Base-by-base conservation (phyloP, 2,888 invertebrate species). In the Cephonodes hylas region DNA sequence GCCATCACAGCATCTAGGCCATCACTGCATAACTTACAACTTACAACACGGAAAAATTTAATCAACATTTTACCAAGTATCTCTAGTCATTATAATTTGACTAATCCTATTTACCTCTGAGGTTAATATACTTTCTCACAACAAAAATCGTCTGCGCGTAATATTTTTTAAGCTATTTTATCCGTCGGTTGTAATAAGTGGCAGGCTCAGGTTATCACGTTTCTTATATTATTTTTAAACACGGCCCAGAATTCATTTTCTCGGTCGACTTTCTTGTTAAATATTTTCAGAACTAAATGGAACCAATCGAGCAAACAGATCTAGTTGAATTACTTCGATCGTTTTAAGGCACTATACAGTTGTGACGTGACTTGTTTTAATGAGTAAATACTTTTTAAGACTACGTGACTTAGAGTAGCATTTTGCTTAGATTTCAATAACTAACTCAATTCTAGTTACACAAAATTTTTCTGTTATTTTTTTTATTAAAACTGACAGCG, bases 221-320 rank as follows among this genome's bases (percentile, higher is more conserved):
- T 46, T 25, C 45, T n/a, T 13, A 61, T 22, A 61, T 38, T 58
- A 46, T 61, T 61, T 59, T 58, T 46, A 46, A 42, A 46, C 38
- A 58, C 57, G 22, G 1, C 58, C 58, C 38, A 34, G 46, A 61
- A 58, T 61, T 46, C 58, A 61, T 61, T 61, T 58, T n/a, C 45
- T 31, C 15, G n/a, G 6, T 8, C 15, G 23, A 45, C 34, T 59
- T 59, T 53, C 53, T 23, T 25, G 1, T 20, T 46, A 53, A 3
- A 13, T 42, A 6, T 42, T 42, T 25, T 31, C 15, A 22, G 23
- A 18, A 59, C 27, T 59, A 42, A 42, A 34, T 58, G 13, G 10
- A 13, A 27, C 27, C 8, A 42, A 38, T 42, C 42, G 13, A 2
- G 18, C 10, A 44, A 15, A 31, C 10, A 31, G 27, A 53, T 31